Base-by-base conservation (phyloP, 2,113 vertebrate species). In the Lepisosteus oculatus region DNA sequence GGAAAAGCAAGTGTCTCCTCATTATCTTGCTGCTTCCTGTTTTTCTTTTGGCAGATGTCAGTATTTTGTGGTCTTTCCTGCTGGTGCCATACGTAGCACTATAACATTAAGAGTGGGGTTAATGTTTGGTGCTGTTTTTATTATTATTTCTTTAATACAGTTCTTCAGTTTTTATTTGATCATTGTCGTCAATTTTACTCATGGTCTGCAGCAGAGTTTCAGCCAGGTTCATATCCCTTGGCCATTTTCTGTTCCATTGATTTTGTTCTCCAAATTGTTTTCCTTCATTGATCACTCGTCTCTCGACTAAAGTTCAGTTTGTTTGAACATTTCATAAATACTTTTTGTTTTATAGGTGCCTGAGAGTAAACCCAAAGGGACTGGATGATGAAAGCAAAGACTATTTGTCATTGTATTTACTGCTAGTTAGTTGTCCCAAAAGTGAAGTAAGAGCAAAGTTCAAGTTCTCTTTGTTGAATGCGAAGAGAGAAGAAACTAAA, bases 401-500 rank as follows among this genome's bases (percentile, higher is more conserved):
- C 90, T 99, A 98, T 85, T 90, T 99, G 85, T 99, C 97, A 62
- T 79, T 98, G 69, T 99, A 98, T 91, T 93, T 99, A 90, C 95
- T 99, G 79, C 92, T 99, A 90, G 96, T 99, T 91, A 97, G 95
- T 88, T 99, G 96, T 92, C 95, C 96, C 88, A 99, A 98, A 97
- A 98, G 95, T 92, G 97, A 98, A 95, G 96, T 99, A 79, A 92
- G 97, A 93, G 97, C 96, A 88, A 99, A 98, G 90, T 99, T 99
- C 87, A 99, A 98, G 85, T 99, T 99, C 93, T 99, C 97, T 77
- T 92, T 99, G 83, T 83, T 99, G 85, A 99, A 99, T 55, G 93
- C 95, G 79, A 97, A 98, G 90, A 93, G 96, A 91, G 97, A 99
- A 87, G 97, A 99, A 90, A 99, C 96, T 74, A 99, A 99, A 94